Base-by-base conservation (phyloP, 2,888 invertebrate species). In the Acronicta aceris region DNA sequence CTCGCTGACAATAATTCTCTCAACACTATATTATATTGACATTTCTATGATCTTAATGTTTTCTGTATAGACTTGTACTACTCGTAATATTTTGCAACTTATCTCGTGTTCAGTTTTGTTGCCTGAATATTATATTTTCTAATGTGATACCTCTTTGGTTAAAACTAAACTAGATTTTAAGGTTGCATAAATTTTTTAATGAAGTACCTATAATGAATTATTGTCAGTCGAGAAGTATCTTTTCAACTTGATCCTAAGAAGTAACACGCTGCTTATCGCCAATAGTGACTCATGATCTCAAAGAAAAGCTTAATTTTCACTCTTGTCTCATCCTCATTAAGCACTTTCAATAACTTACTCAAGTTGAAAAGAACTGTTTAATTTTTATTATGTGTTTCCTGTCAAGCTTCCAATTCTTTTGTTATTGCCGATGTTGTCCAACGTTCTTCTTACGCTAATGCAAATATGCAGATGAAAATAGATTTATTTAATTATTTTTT, bases 1-100 rank as follows among this genome's bases (percentile, higher is more conserved):
- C 82, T 83, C 85, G 85, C 90, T 89, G 90, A 84, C 89, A 89
- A 92, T 90, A 85, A 87, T 91, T 92, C 87, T 52, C 16, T 41
- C n/a, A 12, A 42, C 5, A 27, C 4, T 7, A 13, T 7, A 38
- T n/a, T 2, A n/a, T 38, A 38, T n/a, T 48, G 25, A 46, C 16
- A 13, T 41, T 71, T 30, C 16, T 6, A n/a, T 38, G 38, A n/a
- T 38, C n/a, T 48, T 41, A 15, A 8, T 21, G 6, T 56, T 21
- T 30, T 45, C 15, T 25, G 42, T 16, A 50, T 38, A 30, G 41
- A 71, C 33, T 50, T 38, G 13, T 17, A 12, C 21, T 5, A n/a
- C 7, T 30, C 13, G 2, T 49, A 16, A 15, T 50, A 42, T 27
- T 38, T 46, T 21, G 41, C 41, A 21, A 45, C 16, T 10, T 30